Evolutionary conservation across 2,797 vertebrate species (phyloP).

Genomic region (Etheostoma perlongum): DNA sequence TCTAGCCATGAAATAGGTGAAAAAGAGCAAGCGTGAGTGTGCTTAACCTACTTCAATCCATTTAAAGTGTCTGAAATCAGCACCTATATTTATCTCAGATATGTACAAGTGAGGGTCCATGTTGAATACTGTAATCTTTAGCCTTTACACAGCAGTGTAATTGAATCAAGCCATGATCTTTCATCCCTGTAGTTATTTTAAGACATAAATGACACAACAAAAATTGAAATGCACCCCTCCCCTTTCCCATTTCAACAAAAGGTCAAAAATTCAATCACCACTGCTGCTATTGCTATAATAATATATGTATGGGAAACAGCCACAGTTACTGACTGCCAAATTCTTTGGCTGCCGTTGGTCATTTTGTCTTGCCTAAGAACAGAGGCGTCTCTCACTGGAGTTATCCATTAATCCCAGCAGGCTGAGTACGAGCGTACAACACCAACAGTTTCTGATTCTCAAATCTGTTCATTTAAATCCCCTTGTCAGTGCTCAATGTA

Average conservation of each 20-base stretch:
- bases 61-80: constrained; percentile 57
- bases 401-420: constrained; percentile 84
- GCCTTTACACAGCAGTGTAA: constrained; percentile 80
- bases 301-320: constrained; percentile 86
- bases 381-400: constrained; percentile 79
- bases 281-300: constrained; percentile 84
- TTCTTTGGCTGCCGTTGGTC: constrained; percentile 84
- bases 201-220: constrained; percentile 85
- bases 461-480: constrained; percentile 47
- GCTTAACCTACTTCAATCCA: constrained; percentile 55
- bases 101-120: constrained; percentile 71
- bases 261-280: constrained; percentile 90
- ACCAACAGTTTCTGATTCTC: constrained; percentile 59
- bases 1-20: constrained; percentile 15
- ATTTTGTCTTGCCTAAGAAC: constrained; percentile 82
- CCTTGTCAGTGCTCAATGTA: not conserved
- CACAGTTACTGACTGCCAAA: constrained; percentile 82
- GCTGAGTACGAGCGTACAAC: constrained; percentile 46
- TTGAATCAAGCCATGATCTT: constrained; percentile 86
- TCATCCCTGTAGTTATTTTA: constrained; percentile 86
- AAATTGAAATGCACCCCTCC: constrained; percentile 83
- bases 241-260: constrained; percentile 86
- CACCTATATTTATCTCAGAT: constrained; percentile 60
- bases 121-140: constrained; percentile 82
- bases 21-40: constrained; percentile 29